Percentiles rank a stretch among this genome's conserved stretches.
phyloP scores from a whole-genome alignment of 2,113 vertebrate species.

The Pachypanchax playfairii region DNA sequence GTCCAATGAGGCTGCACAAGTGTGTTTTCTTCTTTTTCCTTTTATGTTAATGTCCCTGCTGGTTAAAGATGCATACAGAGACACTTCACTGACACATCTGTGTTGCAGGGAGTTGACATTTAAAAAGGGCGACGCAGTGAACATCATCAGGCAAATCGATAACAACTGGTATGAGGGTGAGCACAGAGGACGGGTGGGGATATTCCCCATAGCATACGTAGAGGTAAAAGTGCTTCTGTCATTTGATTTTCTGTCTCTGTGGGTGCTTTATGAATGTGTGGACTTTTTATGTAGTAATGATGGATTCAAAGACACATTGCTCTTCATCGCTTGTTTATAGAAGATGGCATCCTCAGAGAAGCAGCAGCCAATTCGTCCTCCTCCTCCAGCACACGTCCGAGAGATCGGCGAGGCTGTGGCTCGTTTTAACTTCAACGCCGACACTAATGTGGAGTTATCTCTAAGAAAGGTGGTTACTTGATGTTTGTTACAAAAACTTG shows the following conservation, averaged over 20 bases:
- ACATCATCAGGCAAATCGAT: constrained; percentile 98
- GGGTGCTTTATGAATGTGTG: background rate
- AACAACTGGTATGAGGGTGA: constrained; percentile 99
- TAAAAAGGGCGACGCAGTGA: constrained; percentile 96
- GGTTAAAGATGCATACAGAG: background rate
- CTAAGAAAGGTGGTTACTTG: constrained; percentile 87
- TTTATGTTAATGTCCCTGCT: no score
- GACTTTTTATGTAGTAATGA: background rate
- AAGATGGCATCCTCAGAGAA: constrained; percentile 88
- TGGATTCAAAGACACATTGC: background rate
- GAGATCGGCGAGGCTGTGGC: constrained; percentile 96
- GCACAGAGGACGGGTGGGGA: constrained; percentile 90
- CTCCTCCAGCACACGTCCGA: constrained; percentile 90
- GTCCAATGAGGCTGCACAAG: constrained; percentile 9
- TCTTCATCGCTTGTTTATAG: constrained; percentile 64
- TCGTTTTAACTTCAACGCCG: constrained; percentile 95
- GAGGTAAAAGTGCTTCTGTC: constrained; percentile 79
- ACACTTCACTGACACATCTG: constrained; percentile 22
- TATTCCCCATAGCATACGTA: constrained; percentile 96
- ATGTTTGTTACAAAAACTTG: background rate
- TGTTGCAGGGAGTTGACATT: constrained; percentile 94
- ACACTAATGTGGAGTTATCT: constrained; percentile 96
- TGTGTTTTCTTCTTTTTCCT: background rate
- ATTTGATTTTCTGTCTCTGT: background rate
- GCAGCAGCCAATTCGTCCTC: constrained; percentile 91